Base-by-base conservation (phyloP, 2,888 invertebrate genomes). In the Tipula unca region DNA sequence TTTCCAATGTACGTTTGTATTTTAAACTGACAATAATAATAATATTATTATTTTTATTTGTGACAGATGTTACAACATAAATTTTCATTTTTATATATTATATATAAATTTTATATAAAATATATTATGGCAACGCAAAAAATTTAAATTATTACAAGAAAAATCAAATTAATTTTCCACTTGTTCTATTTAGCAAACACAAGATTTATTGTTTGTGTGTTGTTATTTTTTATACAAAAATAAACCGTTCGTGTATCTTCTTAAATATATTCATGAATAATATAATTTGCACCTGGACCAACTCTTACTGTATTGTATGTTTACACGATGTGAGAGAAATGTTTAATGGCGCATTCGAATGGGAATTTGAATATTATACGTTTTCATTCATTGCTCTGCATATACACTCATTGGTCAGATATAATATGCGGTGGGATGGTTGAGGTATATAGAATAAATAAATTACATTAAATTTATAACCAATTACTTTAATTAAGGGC, bases 1-100 rank as follows among this genome's bases (percentile, higher is more conserved):
- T 69, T 48, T 48, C 48, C 69, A 25, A 69, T 69, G 69, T 69
- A 25, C 69, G 25, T 69, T 69, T 69, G 69, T 69, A 25, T 69
- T 69, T 69, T 69, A 69, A 69, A 69, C 69, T 69, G 69, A 69
- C 69, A 69, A 69, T 69, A 69, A 69, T 69, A 69, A 69, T 69
- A 69, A 10, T 69, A 25, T 25, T 20, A 69, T 69, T 69, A 69
- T 69, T 69, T 48, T 69, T 69, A 69, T 69, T 69, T 69, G 69
- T 69, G 69, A 69, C 69, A 69, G 69, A 69, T 69, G 69, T 69
- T 69, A 25, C 69, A 69, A 69, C 69, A 69, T 69, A 69, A 69
- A 69, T 69, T 69, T 69, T 69, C 69, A 69, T 69, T 69, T 69
- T 69, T n/a, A 4, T 69, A 48, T 69, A 69, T 54, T 54, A 17